Evolutionary conservation across 2,888 invertebrate species (phyloP).

Genomic region (Ethmia dodecea): DNA sequence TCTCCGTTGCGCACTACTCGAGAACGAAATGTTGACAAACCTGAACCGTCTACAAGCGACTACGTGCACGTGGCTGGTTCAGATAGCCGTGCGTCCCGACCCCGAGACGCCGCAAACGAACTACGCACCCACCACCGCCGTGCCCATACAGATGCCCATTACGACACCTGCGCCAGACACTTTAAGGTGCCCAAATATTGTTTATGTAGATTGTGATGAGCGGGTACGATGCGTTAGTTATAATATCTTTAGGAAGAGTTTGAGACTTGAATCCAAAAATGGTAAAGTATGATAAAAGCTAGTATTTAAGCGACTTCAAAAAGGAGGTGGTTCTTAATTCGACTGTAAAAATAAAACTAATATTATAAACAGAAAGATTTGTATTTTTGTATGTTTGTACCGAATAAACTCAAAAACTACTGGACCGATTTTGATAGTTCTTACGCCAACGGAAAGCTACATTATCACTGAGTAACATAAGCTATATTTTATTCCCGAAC

Average conservation of each 20-base stretch:
- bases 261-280: too few species aligned
- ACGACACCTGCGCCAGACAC: constrained; percentile 80
- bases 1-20: constrained; percentile 85
- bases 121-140: constrained; percentile 79
- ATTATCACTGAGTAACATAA: neutral
- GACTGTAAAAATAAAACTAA: neutral
- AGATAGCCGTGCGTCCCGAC: constrained; percentile 81
- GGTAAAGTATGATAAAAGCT: too few species aligned
- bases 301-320: too few species aligned
- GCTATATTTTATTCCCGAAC: too few species aligned
- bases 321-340: too few species aligned
- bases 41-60: constrained; percentile 87
- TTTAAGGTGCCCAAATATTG: constrained; percentile 69
- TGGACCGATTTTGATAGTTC: too few species aligned
- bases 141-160: constrained; percentile 80
- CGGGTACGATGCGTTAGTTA: too few species aligned
- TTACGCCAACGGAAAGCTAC: too few species aligned
- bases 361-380: neutral
- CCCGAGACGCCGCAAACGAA: constrained; percentile 43
- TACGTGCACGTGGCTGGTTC: constrained; percentile 90
- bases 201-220: too few species aligned
- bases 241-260: too few species aligned
- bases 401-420: too few species aligned
- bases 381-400: neutral
- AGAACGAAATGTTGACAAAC: constrained; percentile 83